Conservation (phyloP, 2,113 vertebrate genomes). For the Agapornis roseicollis region DNA sequence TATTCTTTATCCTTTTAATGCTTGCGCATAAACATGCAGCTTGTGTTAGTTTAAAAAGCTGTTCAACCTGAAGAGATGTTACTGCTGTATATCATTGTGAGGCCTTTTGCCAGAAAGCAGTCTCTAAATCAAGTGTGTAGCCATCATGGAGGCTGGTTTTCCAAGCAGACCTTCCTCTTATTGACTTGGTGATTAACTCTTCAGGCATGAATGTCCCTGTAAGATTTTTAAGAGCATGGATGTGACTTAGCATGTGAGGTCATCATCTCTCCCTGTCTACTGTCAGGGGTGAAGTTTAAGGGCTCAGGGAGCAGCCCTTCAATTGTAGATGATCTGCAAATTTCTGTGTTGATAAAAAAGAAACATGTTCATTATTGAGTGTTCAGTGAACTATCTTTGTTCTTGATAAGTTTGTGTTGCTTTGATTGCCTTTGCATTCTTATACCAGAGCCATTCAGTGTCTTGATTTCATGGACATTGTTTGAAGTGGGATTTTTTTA, state of each 20-base stretch:
- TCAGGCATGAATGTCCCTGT: not conserved
- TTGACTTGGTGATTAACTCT: too few species aligned
- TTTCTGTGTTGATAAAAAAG: not conserved
- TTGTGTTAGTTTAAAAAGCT: not conserved
- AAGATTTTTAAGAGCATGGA: fast-evolving
- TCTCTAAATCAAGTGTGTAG: not conserved
- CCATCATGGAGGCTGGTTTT: not conserved
- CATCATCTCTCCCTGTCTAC: fast-evolving
- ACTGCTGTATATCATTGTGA: fast-evolving
- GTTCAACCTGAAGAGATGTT: fast-evolving
- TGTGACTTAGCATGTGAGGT: fast-evolving
- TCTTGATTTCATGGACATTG: fast-evolving
- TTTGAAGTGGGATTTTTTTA: not conserved
- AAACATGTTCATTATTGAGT: not conserved
- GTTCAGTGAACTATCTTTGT: not conserved
- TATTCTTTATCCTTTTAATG: too few species aligned
- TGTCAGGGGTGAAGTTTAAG: not conserved
- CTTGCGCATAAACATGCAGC: too few species aligned
- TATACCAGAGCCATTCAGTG: fast-evolving
- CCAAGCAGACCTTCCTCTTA: not conserved
- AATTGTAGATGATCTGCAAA: not conserved
- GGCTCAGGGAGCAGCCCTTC: not conserved
- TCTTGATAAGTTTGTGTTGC: fast-evolving
- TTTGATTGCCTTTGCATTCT: not conserved
- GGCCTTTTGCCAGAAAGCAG: not conserved